phyloP scores from a whole-genome alignment of 2,113 vertebrate species.

The Oreotrochilus melanogaster region DNA sequence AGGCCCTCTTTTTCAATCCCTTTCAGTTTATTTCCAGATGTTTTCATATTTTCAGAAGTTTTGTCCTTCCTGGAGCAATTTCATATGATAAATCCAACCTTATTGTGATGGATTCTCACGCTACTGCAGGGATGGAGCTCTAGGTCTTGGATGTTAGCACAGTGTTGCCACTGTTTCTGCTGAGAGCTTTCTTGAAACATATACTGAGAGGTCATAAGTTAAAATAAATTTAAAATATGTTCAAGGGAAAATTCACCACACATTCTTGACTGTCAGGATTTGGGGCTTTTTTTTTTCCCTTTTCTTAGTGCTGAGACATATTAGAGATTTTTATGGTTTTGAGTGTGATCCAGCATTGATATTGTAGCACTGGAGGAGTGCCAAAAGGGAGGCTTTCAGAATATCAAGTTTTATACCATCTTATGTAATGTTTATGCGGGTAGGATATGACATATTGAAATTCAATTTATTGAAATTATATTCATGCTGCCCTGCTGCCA shows the following conservation, averaged over 20 bases:
- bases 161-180: constrained; percentile 14
- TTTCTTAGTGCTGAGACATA: constrained; percentile 16
- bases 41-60: not conserved
- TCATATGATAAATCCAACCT: not conserved
- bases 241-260: constrained; percentile 16
- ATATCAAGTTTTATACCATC: constrained; percentile 51
- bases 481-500: constrained; percentile 22
- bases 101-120: not conserved
- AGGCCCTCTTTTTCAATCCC: not conserved
- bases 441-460: constrained; percentile 54
- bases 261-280: constrained; percentile 1
- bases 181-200: not conserved
- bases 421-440: constrained; percentile 51
- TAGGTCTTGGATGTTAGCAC: not conserved
- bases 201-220: constrained; percentile 22
- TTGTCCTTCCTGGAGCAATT: not conserved
- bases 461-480: constrained; percentile 49
- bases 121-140: not conserved
- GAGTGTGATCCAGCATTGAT: constrained; percentile 43
- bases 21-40: not conserved
- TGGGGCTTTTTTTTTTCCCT: not conserved
- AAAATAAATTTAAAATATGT: constrained; percentile 40
- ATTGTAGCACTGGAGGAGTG: constrained; percentile 35
- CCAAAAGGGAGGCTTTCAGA: constrained; percentile 38
- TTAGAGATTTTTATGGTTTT: constrained; percentile 55